phyloP scores from a whole-genome alignment of 2,113 vertebrate genomes.

The Perca flavescens region DNA sequence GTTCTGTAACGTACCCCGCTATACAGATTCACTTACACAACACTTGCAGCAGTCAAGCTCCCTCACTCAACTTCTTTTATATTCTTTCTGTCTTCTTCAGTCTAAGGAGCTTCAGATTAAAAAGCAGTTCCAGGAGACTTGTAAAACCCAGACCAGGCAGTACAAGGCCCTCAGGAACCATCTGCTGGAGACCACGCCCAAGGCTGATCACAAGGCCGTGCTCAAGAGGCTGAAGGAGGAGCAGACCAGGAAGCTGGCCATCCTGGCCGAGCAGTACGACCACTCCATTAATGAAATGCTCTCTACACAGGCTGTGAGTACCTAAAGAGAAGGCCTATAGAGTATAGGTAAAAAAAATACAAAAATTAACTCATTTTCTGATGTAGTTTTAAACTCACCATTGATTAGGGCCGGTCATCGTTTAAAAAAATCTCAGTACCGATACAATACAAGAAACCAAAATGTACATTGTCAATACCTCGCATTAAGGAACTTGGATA shows the following conservation, averaged over 20 bases:
- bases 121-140: slow-evolving; percentile 97
- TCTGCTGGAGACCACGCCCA: slow-evolving; percentile 95
- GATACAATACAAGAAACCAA: background rate
- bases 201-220: slow-evolving; percentile 99
- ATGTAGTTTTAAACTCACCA: background rate
- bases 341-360: background rate
- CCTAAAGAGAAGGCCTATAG: background rate
- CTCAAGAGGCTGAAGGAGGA: slow-evolving; percentile 98
- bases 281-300: slow-evolving; percentile 99
- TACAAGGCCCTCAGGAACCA: slow-evolving; percentile 98
- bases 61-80: background rate
- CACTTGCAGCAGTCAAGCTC: background rate
- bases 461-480: background rate
- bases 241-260: slow-evolving; percentile 98
- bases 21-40: background rate
- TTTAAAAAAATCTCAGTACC: background rate
- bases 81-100: slow-evolving; percentile 63
- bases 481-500: background rate
- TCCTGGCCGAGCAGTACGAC: slow-evolving; percentile 98
- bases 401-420: background rate
- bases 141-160: slow-evolving; percentile 98
- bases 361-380: background rate
- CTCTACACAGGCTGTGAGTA: slow-evolving; percentile 97
- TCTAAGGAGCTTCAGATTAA: slow-evolving; percentile 93
- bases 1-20: background rate